phyloP scores from a whole-genome alignment of 2,113 vertebrate species.

The Gallinago media region DNA sequence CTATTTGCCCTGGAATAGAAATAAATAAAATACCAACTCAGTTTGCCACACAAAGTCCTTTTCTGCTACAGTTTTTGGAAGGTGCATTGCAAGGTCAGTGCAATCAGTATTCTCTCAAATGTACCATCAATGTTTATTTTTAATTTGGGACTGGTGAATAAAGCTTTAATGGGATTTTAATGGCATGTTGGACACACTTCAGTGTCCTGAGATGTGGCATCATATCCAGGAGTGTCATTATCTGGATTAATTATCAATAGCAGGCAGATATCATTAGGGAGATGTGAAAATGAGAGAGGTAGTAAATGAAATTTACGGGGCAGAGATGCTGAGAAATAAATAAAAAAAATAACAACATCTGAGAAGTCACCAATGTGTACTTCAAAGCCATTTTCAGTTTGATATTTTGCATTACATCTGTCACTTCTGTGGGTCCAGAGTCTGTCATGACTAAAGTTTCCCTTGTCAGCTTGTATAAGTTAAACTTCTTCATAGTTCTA shows the following conservation, averaged over 20 bases:
- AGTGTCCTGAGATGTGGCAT: constrained; percentile 76
- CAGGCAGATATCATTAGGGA: constrained; percentile 66
- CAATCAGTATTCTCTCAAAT: constrained; percentile 69
- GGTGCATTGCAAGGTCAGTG: constrained; percentile 70
- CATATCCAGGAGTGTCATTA: constrained; percentile 75
- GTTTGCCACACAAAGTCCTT: not conserved
- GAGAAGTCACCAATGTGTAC: not conserved
- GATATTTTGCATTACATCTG: not conserved
- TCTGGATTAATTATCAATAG: constrained; percentile 81
- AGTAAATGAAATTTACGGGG: constrained; percentile 63
- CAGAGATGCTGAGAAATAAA: constrained; percentile 11
- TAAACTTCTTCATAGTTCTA: not conserved
- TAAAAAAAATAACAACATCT: not conserved
- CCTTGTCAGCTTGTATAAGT: not conserved
- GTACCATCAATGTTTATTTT: constrained; percentile 73
- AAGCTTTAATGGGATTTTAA: constrained; percentile 81
- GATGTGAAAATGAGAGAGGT: constrained; percentile 59
- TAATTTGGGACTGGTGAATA: constrained; percentile 78
- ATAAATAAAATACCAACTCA: not conserved
- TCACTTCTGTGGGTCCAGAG: not conserved
- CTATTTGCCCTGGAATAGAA: not conserved
- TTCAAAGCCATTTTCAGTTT: constrained; percentile 1
- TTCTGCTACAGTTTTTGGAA: constrained; percentile 34
- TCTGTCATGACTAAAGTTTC: not conserved
- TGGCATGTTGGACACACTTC: constrained; percentile 80